Percentiles rank a stretch among this genome's conserved stretches.
These are phyloP conservation scores for Chionomys nivalis DNA, from an alignment of 2,113 vertebrate genomes.

Conservation along the genomic window DNA sequence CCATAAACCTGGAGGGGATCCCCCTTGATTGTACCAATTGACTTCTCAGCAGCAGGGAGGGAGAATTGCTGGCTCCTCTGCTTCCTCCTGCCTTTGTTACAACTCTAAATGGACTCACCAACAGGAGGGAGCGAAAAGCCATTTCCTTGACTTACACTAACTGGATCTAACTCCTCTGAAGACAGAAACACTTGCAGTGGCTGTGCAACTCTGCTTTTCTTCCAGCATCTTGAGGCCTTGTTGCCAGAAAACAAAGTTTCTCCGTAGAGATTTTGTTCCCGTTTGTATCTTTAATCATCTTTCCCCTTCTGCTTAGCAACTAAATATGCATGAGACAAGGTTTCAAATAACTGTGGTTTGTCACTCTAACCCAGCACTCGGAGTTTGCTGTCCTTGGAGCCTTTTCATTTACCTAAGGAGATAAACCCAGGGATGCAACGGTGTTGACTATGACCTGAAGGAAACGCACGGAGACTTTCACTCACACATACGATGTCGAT, in stretches of 20 bases:
- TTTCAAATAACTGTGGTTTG: not conserved
- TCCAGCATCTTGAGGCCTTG: not conserved
- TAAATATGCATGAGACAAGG: not conserved
- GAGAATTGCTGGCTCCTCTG: not conserved
- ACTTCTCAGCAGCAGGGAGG: not conserved
- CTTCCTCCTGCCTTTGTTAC: not conserved
- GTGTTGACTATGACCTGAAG: not conserved
- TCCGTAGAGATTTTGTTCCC: slow-evolving; percentile 19
- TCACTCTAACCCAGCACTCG: not conserved
- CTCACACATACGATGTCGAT: not conserved
- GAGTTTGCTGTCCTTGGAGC: not conserved
- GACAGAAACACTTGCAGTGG: not conserved
- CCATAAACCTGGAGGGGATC: not conserved
- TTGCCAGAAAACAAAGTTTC: not conserved
- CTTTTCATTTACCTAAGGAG: slow-evolving; percentile 21
- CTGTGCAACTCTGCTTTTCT: slow-evolving; percentile 44
- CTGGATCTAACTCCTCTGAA: not conserved
- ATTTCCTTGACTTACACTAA: not conserved
- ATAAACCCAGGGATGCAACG: slow-evolving; percentile 32
- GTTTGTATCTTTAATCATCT: slow-evolving; percentile 23
- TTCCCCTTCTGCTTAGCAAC: not conserved
- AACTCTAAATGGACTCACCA: slow-evolving; percentile 22
- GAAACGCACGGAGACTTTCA: not conserved
- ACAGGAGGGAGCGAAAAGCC: not conserved
- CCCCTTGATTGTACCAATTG: not conserved